These are phyloP conservation scores for Dolichopus griseipennis DNA, from an alignment of 2,888 invertebrate species.

Conservation along the genomic window DNA sequence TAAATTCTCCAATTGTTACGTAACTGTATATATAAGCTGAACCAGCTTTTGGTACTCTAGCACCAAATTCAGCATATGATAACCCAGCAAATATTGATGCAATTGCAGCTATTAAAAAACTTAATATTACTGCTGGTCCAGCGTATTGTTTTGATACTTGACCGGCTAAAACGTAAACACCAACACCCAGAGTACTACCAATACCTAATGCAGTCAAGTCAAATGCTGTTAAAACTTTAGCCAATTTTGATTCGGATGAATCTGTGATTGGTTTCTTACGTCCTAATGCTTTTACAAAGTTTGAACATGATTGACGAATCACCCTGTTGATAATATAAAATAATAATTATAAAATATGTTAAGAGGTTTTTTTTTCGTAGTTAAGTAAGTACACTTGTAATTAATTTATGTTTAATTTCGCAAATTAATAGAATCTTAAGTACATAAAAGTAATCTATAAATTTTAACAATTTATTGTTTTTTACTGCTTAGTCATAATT, in stretches of 20 bases:
- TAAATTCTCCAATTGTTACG: conserved; percentile 84
- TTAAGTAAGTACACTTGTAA: too few species aligned
- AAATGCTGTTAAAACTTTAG: conserved; percentile 66
- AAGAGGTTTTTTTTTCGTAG: too few species aligned
- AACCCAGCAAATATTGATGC: conserved; percentile 84
- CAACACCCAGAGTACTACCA: conserved; percentile 79
- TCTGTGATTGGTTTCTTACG: conserved; percentile 43
- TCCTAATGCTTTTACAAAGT: conserved; percentile 32
- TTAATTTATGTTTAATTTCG: too few species aligned
- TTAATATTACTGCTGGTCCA: conserved; percentile 78
- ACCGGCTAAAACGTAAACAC: conserved; percentile 83
- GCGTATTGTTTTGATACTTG: conserved; percentile 70
- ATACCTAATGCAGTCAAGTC: conserved; percentile 78
- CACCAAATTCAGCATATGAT: conserved; percentile 88
- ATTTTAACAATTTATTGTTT: too few species aligned
- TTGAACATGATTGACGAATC: background rate
- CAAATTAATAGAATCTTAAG: too few species aligned
- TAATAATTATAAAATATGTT: background rate
- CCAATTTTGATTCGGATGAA: conserved; percentile 47
- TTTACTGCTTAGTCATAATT: too few species aligned
- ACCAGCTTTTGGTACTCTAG: conserved; percentile 80
- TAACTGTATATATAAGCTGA: conserved; percentile 92
- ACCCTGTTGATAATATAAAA: conserved; percentile 2
- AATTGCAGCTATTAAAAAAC: conserved; percentile 80
- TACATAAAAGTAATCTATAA: too few species aligned